Evolutionary conservation across 2,113 vertebrate species (phyloP).

Genomic region (Numenius arquata): DNA sequence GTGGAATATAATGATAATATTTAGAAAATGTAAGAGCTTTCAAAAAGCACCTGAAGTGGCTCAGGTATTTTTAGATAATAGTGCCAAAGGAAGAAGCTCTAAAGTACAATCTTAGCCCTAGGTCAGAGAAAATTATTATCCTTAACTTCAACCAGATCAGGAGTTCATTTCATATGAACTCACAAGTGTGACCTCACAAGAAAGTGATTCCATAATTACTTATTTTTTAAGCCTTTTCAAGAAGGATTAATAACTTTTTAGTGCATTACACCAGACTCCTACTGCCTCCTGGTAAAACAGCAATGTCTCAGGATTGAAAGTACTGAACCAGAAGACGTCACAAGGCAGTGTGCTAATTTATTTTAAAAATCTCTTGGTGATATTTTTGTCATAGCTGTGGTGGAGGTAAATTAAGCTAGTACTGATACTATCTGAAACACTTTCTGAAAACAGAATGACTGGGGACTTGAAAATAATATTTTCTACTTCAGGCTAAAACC

Average conservation of each 20-base stretch:
- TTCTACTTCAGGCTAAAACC: neutral
- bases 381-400: neutral
- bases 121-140: neutral
- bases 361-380: neutral
- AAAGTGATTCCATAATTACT: neutral
- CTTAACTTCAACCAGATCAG: neutral
- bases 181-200: neutral
- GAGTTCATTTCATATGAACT: neutral
- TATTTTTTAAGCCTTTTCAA: neutral
- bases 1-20: neutral
- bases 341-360: neutral
- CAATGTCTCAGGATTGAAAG: neutral
- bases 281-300: neutral
- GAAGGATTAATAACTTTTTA: neutral
- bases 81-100: neutral
- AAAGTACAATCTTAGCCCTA: neutral
- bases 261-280: neutral
- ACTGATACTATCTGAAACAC: neutral
- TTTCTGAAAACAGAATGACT: neutral
- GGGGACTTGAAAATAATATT: neutral
- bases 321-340: neutral
- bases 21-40: neutral
- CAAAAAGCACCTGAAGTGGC: neutral
- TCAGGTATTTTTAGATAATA: neutral
- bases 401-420: neutral